Conservation (phyloP, 2,888 invertebrate species). For the Pheosia gnoma region DNA sequence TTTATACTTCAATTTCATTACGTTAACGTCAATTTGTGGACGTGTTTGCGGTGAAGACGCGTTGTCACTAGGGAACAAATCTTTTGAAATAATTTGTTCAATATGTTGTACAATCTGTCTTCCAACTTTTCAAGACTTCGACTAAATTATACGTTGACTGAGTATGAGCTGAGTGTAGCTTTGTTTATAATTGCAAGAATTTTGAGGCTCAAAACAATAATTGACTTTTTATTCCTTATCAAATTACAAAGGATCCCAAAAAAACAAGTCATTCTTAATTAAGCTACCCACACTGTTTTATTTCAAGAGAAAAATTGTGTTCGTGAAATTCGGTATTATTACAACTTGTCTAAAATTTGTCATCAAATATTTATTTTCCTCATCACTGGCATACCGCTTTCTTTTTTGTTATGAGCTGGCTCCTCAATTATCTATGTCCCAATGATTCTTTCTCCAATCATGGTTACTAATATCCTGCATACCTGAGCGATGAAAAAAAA, state of each 20-base stretch:
- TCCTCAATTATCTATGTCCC: background rate
- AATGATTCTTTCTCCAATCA: too few species aligned
- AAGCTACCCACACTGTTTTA: slow-evolving; percentile 1
- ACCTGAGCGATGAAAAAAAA: background rate
- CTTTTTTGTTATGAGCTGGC: background rate
- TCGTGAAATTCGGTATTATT: background rate
- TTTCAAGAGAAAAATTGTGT: background rate
- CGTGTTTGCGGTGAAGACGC: slow-evolving; percentile 12
- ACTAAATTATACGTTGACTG: too few species aligned
- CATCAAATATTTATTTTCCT: background rate
- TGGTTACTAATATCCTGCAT: too few species aligned
- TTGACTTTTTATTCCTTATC: background rate
- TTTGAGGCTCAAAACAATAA: background rate
- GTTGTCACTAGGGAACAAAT: background rate
- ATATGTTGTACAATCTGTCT: background rate
- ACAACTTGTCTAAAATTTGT: background rate
- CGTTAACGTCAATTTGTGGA: slow-evolving; percentile 19
- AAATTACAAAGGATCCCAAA: slow-evolving; percentile 8
- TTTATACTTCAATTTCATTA: slow-evolving; percentile 26
- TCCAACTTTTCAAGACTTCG: background rate
- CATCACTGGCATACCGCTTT: background rate
- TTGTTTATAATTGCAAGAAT: slow-evolving; percentile 9
- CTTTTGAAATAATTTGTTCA: background rate
- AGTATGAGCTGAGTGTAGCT: too few species aligned
- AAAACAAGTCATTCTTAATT: slow-evolving; percentile 13